phyloP scores from a whole-genome alignment of 2,888 invertebrate genomes.

The Penaeus monodon region DNA sequence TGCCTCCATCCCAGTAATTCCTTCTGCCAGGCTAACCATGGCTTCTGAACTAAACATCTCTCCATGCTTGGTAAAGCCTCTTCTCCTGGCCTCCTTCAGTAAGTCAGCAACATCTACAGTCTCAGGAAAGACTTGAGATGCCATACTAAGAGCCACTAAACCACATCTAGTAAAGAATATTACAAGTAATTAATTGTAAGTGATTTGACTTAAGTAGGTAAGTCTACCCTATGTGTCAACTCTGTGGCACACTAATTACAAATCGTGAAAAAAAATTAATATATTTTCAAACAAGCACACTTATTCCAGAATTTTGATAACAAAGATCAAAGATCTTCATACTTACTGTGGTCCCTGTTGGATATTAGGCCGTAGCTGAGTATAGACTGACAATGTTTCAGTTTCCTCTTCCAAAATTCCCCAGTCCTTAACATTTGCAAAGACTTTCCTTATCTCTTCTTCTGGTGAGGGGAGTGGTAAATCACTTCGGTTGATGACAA shows the following conservation, averaged over 20 bases:
- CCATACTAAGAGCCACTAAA: conserved; percentile 63
- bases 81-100: conserved; percentile 41
- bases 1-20: conserved; percentile 54
- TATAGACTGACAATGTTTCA: conserved; percentile 61
- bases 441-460: conserved; percentile 57
- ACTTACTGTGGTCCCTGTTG: conserved; percentile 64
- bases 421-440: conserved; percentile 57
- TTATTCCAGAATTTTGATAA: no score
- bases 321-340: neutral
- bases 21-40: conserved; percentile 50
- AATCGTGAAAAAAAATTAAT: neutral
- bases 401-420: conserved; percentile 39
- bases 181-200: neutral
- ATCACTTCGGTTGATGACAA: conserved; percentile 60
- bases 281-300: no score
- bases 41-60: conserved; percentile 62
- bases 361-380: conserved; percentile 59
- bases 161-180: conserved; percentile 51
- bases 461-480: conserved; percentile 54
- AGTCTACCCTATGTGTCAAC: neutral
- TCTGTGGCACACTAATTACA: neutral
- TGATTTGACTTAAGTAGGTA: neutral
- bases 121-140: conserved; percentile 56
- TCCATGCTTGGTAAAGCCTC: conserved; percentile 53
- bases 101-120: conserved; percentile 45